phyloP scores from a whole-genome alignment of 2,113 vertebrate genomes.

The Salvelinus sp. region DNA sequence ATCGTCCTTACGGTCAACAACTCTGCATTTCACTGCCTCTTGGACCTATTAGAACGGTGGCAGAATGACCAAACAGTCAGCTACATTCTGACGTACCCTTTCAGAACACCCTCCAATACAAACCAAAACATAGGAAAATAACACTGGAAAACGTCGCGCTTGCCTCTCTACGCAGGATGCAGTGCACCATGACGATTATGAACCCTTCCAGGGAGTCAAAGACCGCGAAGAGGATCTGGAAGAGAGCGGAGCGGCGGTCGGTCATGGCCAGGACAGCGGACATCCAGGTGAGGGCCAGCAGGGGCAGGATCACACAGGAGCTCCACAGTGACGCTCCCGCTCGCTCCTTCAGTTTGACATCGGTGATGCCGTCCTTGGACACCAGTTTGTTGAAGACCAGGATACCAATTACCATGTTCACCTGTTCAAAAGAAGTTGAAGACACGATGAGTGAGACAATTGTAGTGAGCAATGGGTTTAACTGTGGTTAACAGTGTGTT shows the following conservation, averaged over 20 bases:
- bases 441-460: slow-evolving; percentile 29
- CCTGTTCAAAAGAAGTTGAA: slow-evolving; percentile 77
- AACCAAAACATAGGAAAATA: background rate
- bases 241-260: slow-evolving; percentile 94
- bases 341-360: slow-evolving; percentile 99
- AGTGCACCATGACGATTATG: slow-evolving; percentile 98
- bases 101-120: background rate
- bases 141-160: slow-evolving; percentile 23
- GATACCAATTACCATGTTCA: slow-evolving; percentile 99
- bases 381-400: slow-evolving; percentile 99
- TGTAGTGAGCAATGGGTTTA: background rate
- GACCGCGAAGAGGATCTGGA: slow-evolving; percentile 97
- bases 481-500: slow-evolving; percentile 11
- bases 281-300: slow-evolving; percentile 98
- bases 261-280: slow-evolving; percentile 97
- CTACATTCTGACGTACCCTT: slow-evolving; percentile 17
- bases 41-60: slow-evolving; percentile 82
- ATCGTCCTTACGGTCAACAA: slow-evolving; percentile 95
- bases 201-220: slow-evolving; percentile 98
- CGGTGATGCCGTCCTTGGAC: slow-evolving; percentile 98
- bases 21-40: slow-evolving; percentile 96
- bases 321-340: slow-evolving; percentile 98
- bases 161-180: slow-evolving; percentile 94
- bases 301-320: slow-evolving; percentile 94
- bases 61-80: slow-evolving; percentile 13